Conservation (phyloP, 2,113 vertebrate genomes). For the Pomatostomus ruficeps region DNA sequence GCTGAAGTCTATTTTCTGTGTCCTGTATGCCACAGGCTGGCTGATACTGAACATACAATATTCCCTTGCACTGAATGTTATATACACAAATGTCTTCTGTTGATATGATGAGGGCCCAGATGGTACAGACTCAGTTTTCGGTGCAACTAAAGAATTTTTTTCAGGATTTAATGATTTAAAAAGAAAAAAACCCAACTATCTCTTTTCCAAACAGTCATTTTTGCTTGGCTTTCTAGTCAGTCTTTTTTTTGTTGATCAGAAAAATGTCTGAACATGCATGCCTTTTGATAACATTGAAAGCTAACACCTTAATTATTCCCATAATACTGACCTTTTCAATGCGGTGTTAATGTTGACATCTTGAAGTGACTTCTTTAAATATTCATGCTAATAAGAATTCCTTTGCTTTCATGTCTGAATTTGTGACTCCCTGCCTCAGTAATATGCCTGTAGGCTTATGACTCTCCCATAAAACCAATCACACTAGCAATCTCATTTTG, state of each 20-base stretch:
- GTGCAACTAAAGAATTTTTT: neutral
- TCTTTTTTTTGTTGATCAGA: neutral
- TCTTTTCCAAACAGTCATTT: neutral
- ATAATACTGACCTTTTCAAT: neutral
- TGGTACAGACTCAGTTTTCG: neutral
- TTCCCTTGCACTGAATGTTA: neutral
- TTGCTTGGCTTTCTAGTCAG: neutral
- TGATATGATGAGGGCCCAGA: neutral
- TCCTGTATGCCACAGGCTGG: neutral
- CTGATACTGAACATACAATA: neutral
- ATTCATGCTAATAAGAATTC: neutral
- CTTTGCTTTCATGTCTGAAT: conserved; percentile 8
- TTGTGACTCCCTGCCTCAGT: neutral
- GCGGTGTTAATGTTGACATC: neutral
- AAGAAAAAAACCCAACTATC: neutral
- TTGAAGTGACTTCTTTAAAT: neutral
- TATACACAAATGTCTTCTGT: neutral
- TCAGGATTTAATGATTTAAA: neutral
- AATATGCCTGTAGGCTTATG: neutral
- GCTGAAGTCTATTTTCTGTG: neutral
- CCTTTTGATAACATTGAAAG: neutral
- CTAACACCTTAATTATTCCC: neutral
- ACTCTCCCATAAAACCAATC: neutral
- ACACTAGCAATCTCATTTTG: neutral
- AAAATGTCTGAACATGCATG: neutral